Evolutionary conservation across 2,113 vertebrate genomes (phyloP), one percentile per base, ranked within the genome.

Genomic region (Macrotis lagotis): DNA sequence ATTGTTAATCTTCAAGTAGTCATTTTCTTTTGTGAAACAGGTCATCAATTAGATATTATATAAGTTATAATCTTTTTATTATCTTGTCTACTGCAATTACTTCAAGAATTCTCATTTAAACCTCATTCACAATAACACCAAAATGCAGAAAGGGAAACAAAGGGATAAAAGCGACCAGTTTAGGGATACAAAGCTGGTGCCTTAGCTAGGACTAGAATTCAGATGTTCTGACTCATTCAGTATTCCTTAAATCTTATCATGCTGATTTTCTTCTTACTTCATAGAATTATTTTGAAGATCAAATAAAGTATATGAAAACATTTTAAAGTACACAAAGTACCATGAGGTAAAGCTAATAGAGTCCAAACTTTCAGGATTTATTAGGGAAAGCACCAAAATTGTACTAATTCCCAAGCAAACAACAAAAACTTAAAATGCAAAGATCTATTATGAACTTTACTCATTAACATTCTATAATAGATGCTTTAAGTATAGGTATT

Each of bases 381-480:
- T 11, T 94, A 28, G 93, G 59, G 94, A 95, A 94, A 53, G 52
- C 22, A 1, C 37, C 37, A 28, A 89, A 48, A 59, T 48, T 44
- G 90, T 9, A 53, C 25, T 88, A 88, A 95, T 48, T 25, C 44
- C 89, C 74, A 91, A 90, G n/a, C 3, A 90, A 83, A 83, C 5
- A 6, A 83, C 37, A n/a, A n/a, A 74, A 44, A 44, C 12, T 74
- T 55, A 24, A 83, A 83, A 19, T 6, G 8, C 52, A 66, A 95
- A 95, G 92, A 31, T 0, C 1, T 59, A 59, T 31, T 31, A 2
- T 59, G 53, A 59, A 59, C 26, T 8, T 50, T 59, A 48, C 48
- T 52, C 59, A 92, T 93, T 88, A 96, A 25, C 8, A 89, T 25
- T 28, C 24, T 89, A 95, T 47, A 92, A 25, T 1, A 91, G n/a